Base-by-base conservation (phyloP, 2,888 invertebrate species). In the Agonum fuliginosum region DNA sequence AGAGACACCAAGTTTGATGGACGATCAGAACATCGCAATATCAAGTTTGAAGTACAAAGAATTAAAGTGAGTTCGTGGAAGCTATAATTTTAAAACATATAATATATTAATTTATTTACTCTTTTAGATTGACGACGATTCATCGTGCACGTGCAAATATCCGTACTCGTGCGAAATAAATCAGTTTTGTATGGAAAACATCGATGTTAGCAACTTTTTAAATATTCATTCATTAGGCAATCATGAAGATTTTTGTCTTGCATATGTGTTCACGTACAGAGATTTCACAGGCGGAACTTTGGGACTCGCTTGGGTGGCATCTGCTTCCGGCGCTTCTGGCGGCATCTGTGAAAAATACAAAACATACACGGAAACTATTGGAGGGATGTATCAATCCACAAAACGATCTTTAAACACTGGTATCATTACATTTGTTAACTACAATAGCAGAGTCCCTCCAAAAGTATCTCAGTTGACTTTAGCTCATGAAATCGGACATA, bases 261-360 rank as follows among this genome's bases (percentile, higher is more conserved):
- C 99, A n/a, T 99, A 99, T 86, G 97, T 99, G 79, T 98, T 99
- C 88, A 99, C 99, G 0, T 96, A 96, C 86, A 91, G 98, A 83
- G 99, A 99, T 87, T 99, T 99, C 86, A 97, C 97, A 17, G 98
- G 98, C 5, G 99, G 99, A 78, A 99, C 99, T 14, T 90, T 99
- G 46, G 99, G 99, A 19, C 89, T 99, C 58, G 99, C 99, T 2
- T 99, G 99, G 99, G 99, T 99, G 20, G 99, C 99, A 24, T 97
- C 97, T 80, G 97, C 98, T 0, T 96, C 96, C 78, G 99, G 97
- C 78, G 98, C 98, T 1, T 98, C 98, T 3, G 99, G 99, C 69
- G 99, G 99, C 70, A 98, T 99, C 82, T 99, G 99, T 87, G 99
- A 99, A 88, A 96, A 95, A 86, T 97, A 96, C 88, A 98, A 99